Evolutionary conservation across 2,113 vertebrate genomes (phyloP), one percentile per base, ranked within the genome.

Genomic region (Sprattus sprattus): DNA sequence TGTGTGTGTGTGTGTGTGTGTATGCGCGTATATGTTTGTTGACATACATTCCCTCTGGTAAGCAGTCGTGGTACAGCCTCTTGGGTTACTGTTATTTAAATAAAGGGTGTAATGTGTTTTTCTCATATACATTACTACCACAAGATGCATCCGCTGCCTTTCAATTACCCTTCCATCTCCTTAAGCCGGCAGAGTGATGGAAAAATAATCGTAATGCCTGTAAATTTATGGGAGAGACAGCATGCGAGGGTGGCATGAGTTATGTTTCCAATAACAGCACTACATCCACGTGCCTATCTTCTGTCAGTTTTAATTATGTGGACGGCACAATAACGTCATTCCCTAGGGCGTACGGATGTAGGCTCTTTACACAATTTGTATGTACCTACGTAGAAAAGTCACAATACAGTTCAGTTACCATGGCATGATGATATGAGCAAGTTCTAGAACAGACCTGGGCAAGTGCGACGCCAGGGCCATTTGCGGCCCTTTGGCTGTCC

Each of bases 111-210:
- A 28, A 71, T 13, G 64, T 71, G 32, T 32, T 28, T 71, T 11
- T 71, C 64, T 28, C 52, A 52, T 52, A 52, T 60, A 60, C 22
- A 60, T 60, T 54, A 54, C 52, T 54, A 60, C 54, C 32, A 10
- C n/a, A 3, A 71, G 64, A 71, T 71, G 64, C 64, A 32, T 71
- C 25, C 64, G 32, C 64, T 32, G 64, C 64, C 25, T 71, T 71
- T 71, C 64, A 71, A 71, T 71, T 71, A 71, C 64, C 9, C n/a
- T 71, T 71, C 64, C 28, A 71, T 71, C 25, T 71, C 25, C 64
- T 71, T 71, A 71, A 71, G 64, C 64, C 28, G 64, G 10, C 64
- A 7, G 64, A 28, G 64, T 71, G 64, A 71, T 71, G n/a, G 64
- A 71, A 71, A 71, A 71, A 25, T 71, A 71, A 71, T 71, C 25